Base-by-base conservation (phyloP, 2,113 vertebrate genomes). In the Lamprologus lemairii region DNA sequence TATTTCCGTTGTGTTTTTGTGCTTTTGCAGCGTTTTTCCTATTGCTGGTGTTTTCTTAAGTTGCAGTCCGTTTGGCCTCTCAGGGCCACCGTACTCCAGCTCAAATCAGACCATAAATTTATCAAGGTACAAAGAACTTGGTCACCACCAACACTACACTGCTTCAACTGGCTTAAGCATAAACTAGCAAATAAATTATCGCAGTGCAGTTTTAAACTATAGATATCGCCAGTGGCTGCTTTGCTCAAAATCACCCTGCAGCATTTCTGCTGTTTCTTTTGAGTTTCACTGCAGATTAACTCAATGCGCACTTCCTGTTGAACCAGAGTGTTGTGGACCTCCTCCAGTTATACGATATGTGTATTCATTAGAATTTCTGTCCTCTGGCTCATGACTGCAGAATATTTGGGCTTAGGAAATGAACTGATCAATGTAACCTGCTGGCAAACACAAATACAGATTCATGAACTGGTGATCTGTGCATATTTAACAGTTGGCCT, bases 341-440 rank as follows among this genome's bases (percentile, higher is more conserved):
- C 91, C 93, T 92, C 88, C 86, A 90, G 92, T 92, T 93, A 87
- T 60, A 68, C 60, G 92, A 88, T 91, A 91, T 95, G 91, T 87
- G 89, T 94, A 95, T 94, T 94, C 89, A 94, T 95, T 91, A 88
- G 75, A 87, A 94, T 90, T 83, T 85, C 81, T 93, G 83, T 92
- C 88, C 89, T 91, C 85, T 93, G 90, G 92, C 88, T 80, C 91
- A 21, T 86, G 83, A 86, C 89, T 87, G 80, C 65, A 71, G 57
- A 91, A 93, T 87, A 89, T 91, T 86, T 86, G 19, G 87, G 82
- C 33, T 85, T 35, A 85, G 82, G 85, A 83, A 85, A 90, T 84
- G 81, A 86, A 90, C 85, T 17, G 33, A 92, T 93, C 91, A 90
- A 84, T 94, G 91, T 75, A 89, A 85, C 83, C 80, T 78, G 68